A percentile compares a stretch with the other conserved stretches of the same genome.
These are phyloP conservation scores for Tyrannus savana DNA, from an alignment of 2,113 vertebrate genomes.

Conservation along the genomic window DNA sequence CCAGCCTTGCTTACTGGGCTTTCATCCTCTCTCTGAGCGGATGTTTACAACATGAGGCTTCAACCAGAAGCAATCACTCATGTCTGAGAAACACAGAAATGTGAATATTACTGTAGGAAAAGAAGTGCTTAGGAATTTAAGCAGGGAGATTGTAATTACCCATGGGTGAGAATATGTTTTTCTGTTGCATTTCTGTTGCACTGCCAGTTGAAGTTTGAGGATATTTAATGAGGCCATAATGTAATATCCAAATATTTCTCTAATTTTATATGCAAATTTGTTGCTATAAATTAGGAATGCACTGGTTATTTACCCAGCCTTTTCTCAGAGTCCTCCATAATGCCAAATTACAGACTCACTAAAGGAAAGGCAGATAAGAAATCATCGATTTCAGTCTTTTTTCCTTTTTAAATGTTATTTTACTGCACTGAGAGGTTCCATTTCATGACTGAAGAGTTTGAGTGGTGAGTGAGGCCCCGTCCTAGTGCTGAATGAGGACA, in stretches of 20 bases:
- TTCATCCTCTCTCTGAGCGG: slow-evolving; percentile 45
- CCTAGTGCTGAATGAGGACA: neutral
- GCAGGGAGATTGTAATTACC: neutral
- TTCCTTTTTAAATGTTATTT: neutral
- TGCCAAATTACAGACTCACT: neutral
- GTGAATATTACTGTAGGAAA: neutral
- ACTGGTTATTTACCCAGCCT: neutral
- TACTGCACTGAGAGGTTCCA: neutral
- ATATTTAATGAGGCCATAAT: neutral
- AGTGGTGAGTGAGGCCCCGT: neutral
- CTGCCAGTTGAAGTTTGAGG: neutral
- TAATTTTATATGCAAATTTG: neutral
- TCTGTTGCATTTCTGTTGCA: neutral
- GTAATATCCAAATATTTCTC: neutral
- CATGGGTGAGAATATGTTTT: neutral
- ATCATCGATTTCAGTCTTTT: neutral
- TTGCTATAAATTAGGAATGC: neutral
- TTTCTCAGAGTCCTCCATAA: neutral
- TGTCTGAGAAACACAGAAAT: slow-evolving; percentile 26
- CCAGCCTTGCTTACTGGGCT: slow-evolving; percentile 1
- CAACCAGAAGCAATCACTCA: neutral
- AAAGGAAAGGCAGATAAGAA: neutral
- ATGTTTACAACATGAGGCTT: slow-evolving; percentile 4
- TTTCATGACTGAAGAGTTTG: neutral
- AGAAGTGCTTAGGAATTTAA: slow-evolving; percentile 7